Conservation (phyloP, 2,797 vertebrate species). For the Triplophysa yarkandensis region DNA sequence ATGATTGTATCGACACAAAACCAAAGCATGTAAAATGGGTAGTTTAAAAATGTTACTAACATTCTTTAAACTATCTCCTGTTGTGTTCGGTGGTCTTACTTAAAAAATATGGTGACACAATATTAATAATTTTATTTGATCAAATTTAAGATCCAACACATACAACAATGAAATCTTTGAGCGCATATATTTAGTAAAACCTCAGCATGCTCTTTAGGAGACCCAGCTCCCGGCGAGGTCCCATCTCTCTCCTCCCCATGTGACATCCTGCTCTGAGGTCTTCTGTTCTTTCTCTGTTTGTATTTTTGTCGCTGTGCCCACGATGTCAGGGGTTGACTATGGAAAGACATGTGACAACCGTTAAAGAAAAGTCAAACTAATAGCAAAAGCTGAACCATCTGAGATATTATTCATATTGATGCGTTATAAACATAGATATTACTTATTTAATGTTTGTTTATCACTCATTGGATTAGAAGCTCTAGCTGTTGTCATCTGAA, state of each 20-base stretch:
- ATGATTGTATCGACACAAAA: too few species aligned
- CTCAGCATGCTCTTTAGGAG: slow-evolving; percentile 59
- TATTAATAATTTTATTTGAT: too few species aligned
- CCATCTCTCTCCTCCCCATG: slow-evolving; percentile 57
- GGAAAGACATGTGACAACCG: not conserved
- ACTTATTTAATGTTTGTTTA: slow-evolving; percentile 70
- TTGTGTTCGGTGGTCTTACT: too few species aligned
- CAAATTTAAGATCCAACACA: not conserved
- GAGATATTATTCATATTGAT: not conserved
- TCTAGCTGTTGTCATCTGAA: slow-evolving; percentile 18
- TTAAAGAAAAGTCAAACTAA: not conserved
- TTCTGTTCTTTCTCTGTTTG: slow-evolving; percentile 76
- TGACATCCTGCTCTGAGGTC: slow-evolving; percentile 38
- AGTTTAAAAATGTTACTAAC: too few species aligned
- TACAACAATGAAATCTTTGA: too few species aligned
- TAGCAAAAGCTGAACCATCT: not conserved
- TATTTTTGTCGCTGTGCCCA: slow-evolving; percentile 91
- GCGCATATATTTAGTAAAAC: slow-evolving; percentile 70
- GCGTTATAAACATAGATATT: not conserved
- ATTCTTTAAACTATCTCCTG: too few species aligned
- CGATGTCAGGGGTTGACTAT: slow-evolving; percentile 85
- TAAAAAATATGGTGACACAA: too few species aligned
- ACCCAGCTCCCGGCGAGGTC: slow-evolving; percentile 51
- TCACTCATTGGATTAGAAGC: slow-evolving; percentile 36
- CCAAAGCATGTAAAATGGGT: too few species aligned